Evolutionary conservation across 2,888 invertebrate genomes (phyloP), one percentile per base, ranked within the genome.

Genomic region (Teleiodes luculella): DNA sequence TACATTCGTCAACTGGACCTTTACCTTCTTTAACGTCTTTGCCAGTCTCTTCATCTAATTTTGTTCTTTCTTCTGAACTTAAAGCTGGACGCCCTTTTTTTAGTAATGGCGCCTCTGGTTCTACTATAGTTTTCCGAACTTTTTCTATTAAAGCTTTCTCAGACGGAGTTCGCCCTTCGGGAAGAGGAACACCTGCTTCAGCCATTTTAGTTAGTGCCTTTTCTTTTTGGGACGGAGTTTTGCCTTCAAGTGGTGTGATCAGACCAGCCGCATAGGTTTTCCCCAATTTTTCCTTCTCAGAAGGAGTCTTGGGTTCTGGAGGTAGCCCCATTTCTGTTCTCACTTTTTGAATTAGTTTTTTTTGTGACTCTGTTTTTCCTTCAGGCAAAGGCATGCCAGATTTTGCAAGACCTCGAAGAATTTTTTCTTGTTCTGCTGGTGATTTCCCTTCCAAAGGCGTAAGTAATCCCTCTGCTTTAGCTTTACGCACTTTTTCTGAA

Each of bases 301-400:
- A 74, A 2, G 61, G 18, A 0, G 70, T 63, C 57, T 65, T 65
- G 1, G 59, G 64, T 56, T 70, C 62, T 45, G 11, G 60, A 20
- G 13, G 68, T 61, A 57, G 66, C 65, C 0, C 68, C 33, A 68
- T 6, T 5, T 72, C 69, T 18, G 35, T 48, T 43, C 57, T 46
- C n/a, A 52, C 60, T 57, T 63, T 65, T 0, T 61, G 53, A 11
- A 70, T 56, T 3, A 67, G 7, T 37, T 62, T 60, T n/a, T 72
- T 77, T 63, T 78, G 78, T n/a, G 79, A 78, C n/a, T 60, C 11
- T 0, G 78, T 73, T 54, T 60, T 70, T 7, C 33, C 67, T 56
- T 68, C 69, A 3, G 71, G 68, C 0, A 74, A 54, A 6, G 65
- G 63, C 13, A 68, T 54, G 0, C 47, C 47, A 2, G 31, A n/a